A percentile compares a stretch with the other conserved stretches of the same genome.
Evolutionary conservation across 2,797 vertebrate species (phyloP).

Genomic region (Octomys mimax): DNA sequence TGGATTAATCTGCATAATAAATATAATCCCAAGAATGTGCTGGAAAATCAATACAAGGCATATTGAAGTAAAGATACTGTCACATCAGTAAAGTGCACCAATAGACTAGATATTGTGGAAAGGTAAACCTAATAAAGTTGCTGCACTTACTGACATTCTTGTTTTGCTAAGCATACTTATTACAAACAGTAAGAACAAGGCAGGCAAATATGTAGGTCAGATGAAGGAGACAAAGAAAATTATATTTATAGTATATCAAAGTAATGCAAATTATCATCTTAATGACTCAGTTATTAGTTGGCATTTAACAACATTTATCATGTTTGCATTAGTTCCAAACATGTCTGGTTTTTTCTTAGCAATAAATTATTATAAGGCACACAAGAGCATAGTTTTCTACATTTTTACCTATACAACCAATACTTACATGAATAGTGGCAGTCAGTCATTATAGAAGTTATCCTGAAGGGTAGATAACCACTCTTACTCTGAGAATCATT

Average conservation of each 20-base stretch:
- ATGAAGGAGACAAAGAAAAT: slow-evolving; percentile 68
- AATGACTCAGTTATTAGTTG: slow-evolving; percentile 40
- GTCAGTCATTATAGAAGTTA: slow-evolving; percentile 27
- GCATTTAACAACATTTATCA: slow-evolving; percentile 43
- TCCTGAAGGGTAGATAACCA: background rate
- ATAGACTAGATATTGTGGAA: slow-evolving; percentile 4
- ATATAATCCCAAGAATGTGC: slow-evolving; percentile 33
- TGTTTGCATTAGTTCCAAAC: slow-evolving; percentile 43
- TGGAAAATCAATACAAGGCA: slow-evolving; percentile 61
- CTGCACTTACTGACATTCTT: slow-evolving; percentile 7
- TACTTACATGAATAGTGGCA: background rate
- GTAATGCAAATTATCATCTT: slow-evolving; percentile 54
- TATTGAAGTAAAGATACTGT: slow-evolving; percentile 50
- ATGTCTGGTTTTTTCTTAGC: slow-evolving; percentile 49
- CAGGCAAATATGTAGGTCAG: slow-evolving; percentile 62
- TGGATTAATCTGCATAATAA: slow-evolving; percentile 62
- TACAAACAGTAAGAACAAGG: slow-evolving; percentile 48
- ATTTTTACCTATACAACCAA: slow-evolving; percentile 28
- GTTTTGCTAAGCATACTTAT: slow-evolving; percentile 63
- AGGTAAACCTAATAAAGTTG: slow-evolving; percentile 34
- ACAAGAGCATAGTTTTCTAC: slow-evolving; percentile 31
- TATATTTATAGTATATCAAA: background rate
- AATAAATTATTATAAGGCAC: slow-evolving; percentile 45
- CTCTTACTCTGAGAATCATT: background rate
- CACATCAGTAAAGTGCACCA: slow-evolving; percentile 37